Evolutionary conservation across 2,888 invertebrate genomes (phyloP), one percentile per base, ranked within the genome.

Genomic region (Hyposoter dolosus): DNA sequence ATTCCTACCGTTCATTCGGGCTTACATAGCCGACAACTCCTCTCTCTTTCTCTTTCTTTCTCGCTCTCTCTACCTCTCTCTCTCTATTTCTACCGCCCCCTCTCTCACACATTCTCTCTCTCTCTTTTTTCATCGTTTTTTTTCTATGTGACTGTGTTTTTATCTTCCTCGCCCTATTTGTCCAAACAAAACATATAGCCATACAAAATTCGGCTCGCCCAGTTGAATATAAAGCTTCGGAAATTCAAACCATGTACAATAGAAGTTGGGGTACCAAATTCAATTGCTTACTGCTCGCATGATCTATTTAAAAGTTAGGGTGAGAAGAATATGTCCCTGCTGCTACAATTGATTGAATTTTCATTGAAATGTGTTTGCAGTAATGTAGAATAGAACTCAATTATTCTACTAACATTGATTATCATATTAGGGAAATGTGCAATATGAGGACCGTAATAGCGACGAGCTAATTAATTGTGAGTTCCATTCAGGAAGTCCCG

Each of bases 1-100:
- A 86, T 86, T 86, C 60, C 83, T 81, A 50, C 77, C 79, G 76
- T 82, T 75, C 83, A 84, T 84, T 79, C 77, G 50, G 69, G 80
- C 86, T 81, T 84, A 85, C 84, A 82, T 79, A 83, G 50, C 75
- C 79, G 79, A 72, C 83, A 84, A 83, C 72, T 53, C 80, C 47
- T 43, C 69, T 32, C 35, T 63, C 50, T 81, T 74, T 68, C 50
- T 35, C 50, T 40, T 65, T 65, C 53, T 66, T 17, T 17, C 43
- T 71, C 45, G 56, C 35, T n/a, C 19, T 53, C 28, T 47, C 63
- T 88, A 69, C 63, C 56, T 66, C 35, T n/a, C 19, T 43, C 28
- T 47, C 71, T 88, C 65, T 81, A 53, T 63, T 50, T 83, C 88
- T 82, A 84, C 17, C 71, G n/a, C 47, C 50, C n/a, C 7, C 71